Evolutionary conservation across 1,140 invertebrate genomes (phyloP).

Genomic region (Drosophila willistoni): DNA sequence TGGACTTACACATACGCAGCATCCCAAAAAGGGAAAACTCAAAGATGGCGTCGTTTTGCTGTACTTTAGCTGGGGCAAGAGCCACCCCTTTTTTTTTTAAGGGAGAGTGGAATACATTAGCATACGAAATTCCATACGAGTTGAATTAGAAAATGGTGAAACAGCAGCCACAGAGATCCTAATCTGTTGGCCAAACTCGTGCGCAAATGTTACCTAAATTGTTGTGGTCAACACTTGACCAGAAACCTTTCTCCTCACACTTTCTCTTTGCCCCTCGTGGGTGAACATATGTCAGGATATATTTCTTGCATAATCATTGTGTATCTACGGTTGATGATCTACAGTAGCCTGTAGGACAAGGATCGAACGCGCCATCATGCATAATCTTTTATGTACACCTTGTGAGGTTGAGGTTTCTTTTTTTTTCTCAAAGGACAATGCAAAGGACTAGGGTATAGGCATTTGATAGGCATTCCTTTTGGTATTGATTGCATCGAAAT

Average conservation of each 20-base stretch:
- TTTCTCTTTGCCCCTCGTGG: slow-evolving; percentile 10
- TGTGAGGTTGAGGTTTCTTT: slow-evolving; percentile 9
- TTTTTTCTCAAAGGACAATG: slow-evolving; percentile 25
- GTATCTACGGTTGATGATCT: slow-evolving; percentile 42
- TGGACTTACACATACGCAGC: neutral
- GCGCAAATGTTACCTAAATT: slow-evolving; percentile 33
- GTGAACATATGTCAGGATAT: slow-evolving; percentile 15
- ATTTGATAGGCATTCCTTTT: slow-evolving; percentile 38
- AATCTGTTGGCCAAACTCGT: slow-evolving; percentile 20
- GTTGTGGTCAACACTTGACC: slow-evolving; percentile 55
- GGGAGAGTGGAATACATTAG: slow-evolving; percentile 12
- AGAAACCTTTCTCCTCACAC: slow-evolving; percentile 19
- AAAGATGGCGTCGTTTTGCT: slow-evolving; percentile 5
- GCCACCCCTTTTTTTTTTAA: slow-evolving; percentile 5
- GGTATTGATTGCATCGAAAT: slow-evolving; percentile 53
- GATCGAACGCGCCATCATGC: slow-evolving; percentile 52
- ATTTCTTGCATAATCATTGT: slow-evolving; percentile 56
- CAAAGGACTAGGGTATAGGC: slow-evolving; percentile 8
- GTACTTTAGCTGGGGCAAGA: no score
- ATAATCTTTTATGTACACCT: slow-evolving; percentile 68
- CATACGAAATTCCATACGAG: slow-evolving; percentile 18
- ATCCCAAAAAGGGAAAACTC: slow-evolving; percentile 5
- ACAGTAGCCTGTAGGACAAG: slow-evolving; percentile 20
- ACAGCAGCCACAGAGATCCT: neutral
- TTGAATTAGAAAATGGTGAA: slow-evolving; percentile 35